phyloP scores from a whole-genome alignment of 2,113 vertebrate species.

The Shinisaurus crocodilurus region DNA sequence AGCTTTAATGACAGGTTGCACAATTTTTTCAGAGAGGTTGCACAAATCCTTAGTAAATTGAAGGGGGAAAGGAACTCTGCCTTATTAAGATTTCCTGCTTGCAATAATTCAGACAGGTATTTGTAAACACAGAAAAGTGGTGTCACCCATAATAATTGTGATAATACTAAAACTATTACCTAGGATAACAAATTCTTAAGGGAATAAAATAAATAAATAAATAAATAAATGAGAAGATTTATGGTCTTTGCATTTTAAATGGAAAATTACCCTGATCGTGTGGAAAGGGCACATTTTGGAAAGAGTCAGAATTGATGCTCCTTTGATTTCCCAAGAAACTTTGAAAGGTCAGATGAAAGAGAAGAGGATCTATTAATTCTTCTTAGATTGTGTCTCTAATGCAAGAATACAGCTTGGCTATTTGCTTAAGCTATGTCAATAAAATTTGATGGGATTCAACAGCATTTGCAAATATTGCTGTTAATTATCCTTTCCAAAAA shows the following conservation, averaged over 20 bases:
- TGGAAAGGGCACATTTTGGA: conserved; percentile 38
- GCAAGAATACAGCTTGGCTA: conserved; percentile 25
- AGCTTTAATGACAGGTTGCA: neutral
- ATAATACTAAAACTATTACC: neutral
- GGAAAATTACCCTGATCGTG: conserved; percentile 4
- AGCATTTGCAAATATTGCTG: conserved; percentile 35
- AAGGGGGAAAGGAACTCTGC: too few relatives aligned
- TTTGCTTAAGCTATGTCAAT: conserved; percentile 40
- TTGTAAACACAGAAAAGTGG: neutral
- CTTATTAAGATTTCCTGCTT: neutral
- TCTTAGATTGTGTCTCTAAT: conserved; percentile 13
- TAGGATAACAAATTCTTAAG: neutral
- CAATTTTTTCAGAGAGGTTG: neutral
- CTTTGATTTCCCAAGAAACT: conserved; percentile 42
- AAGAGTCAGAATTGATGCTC: conserved; percentile 20
- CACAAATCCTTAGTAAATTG: neutral
- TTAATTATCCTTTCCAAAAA: conserved; percentile 35
- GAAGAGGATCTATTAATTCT: conserved; percentile 33
- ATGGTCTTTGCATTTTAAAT: neutral
- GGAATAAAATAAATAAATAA: neutral
- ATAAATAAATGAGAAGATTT: neutral
- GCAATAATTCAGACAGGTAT: neutral
- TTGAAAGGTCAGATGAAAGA: conserved; percentile 39
- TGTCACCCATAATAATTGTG: neutral
- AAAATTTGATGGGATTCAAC: conserved; percentile 30